Conservation (phyloP, 2,797 vertebrate genomes). For the Hybognathus amarus region DNA sequence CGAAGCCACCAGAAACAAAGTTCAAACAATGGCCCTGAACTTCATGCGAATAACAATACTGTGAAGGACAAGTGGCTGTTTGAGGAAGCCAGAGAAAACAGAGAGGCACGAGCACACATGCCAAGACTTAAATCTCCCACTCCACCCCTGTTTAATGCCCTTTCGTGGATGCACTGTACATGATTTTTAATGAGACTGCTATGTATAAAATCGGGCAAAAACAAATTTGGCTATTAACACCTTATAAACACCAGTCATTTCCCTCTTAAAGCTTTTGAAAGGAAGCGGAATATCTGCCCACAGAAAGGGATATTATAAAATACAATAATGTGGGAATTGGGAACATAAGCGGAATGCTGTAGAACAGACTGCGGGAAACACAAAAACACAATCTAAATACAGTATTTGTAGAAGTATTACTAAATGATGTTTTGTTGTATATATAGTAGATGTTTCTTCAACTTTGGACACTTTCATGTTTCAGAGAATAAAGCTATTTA, state of each 20-base stretch:
- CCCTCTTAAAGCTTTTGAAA: conserved; percentile 14
- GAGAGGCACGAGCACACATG: conserved; percentile 28
- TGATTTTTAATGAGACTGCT: conserved; percentile 49
- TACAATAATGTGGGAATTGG: conserved; percentile 9
- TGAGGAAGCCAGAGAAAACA: conserved; percentile 39
- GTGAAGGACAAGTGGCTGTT: conserved; percentile 41
- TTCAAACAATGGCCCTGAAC: conserved; percentile 47
- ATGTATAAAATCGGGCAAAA: conserved; percentile 45
- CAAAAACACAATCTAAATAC: neutral
- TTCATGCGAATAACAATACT: conserved; percentile 39
- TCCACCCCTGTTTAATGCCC: conserved; percentile 6
- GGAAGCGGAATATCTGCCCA: conserved; percentile 21
- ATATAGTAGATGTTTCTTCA: neutral
- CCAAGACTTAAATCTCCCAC: conserved; percentile 21
- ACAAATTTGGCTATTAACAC: conserved; percentile 49
- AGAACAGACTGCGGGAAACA: conserved; percentile 15
- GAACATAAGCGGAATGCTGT: conserved; percentile 3
- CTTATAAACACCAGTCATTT: conserved; percentile 54
- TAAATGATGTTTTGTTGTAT: neutral
- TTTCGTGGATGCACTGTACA: conserved; percentile 43
- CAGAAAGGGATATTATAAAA: conserved; percentile 32
- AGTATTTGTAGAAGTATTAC: neutral
- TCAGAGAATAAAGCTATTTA: neutral
- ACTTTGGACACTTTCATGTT: neutral
- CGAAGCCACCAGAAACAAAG: conserved; percentile 45